Evolutionary conservation across 35 echinoderm and acorn worm genomes (phyloP), one percentile per base, ranked within the genome.

Genomic region (Hemicentrotus pulcherrimus): DNA sequence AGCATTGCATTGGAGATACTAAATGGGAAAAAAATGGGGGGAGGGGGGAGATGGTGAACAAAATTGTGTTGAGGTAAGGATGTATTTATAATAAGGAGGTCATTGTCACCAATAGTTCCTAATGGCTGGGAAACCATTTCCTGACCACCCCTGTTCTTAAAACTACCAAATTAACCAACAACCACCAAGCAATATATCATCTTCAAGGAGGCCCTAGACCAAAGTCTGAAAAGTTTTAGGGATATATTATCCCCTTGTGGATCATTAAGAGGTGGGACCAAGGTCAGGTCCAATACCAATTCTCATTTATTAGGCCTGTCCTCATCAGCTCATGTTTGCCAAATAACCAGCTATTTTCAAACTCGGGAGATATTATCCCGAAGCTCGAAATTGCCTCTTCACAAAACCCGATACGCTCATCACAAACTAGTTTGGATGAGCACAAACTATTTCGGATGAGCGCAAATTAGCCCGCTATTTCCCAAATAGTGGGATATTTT

Each of bases 251-350:
- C 65, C 65, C 65, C 65, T 2, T 18, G 65, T 78, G 65, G 65
- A 78, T 78, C 65, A 78, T 78, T 78, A 78, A 30, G 65, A 78
- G 65, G 65, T 78, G 65, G 65, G 65, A 78, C 65, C 65, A 78
- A 78, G 65, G 65, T 78, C 65, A 78, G 19, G 65, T 78, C 4
- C 65, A 78, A 78, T 78, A 78, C 28, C 19, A 78, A 78, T 78
- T 28, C 28, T 78, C 50, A 55, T 41, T 1, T 1, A 41, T 1
- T 41, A n/a, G 35, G 0, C 35, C 35, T 41, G 35, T 41, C 3
- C 3, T 41, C 35, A 41, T 41, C 35, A 41, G 3, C 35, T 41
- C 35, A 3, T 1, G 35, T 41, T 41, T 41, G 35, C 35, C 35
- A 41, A 41, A 41, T 41, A 41, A 41, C 35, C 35, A 3, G 35